A percentile compares a stretch with the other conserved stretches of the same genome.
phyloP scores from a whole-genome alignment of 2,797 vertebrate genomes.

The Intellagama lesueurii region DNA sequence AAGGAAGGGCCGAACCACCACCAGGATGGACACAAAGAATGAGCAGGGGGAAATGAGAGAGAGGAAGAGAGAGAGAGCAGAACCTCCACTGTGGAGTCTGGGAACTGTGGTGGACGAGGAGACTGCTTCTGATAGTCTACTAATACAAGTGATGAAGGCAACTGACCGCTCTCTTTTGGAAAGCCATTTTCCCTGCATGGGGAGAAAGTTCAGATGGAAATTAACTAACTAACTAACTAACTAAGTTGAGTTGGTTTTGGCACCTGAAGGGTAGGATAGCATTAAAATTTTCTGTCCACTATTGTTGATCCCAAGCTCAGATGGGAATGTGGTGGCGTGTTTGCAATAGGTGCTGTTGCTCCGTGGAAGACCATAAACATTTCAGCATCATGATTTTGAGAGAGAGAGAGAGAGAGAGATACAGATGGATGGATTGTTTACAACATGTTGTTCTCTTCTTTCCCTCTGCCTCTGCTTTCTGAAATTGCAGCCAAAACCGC shows the following conservation, averaged over 20 bases:
- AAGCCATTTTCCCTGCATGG: no score
- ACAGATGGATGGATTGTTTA: constrained; percentile 62
- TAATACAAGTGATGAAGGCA: no score
- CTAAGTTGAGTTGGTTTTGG: neutral
- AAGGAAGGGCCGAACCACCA: neutral
- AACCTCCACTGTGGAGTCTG: neutral
- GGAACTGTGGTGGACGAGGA: no score
- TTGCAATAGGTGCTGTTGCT: constrained; percentile 37
- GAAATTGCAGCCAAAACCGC: constrained; percentile 47
- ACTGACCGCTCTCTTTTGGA: no score
- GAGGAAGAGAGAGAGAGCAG: neutral
- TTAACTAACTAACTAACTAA: neutral
- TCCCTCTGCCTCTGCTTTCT: constrained; percentile 33
- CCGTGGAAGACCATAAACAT: constrained; percentile 41
- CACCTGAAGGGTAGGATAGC: neutral
- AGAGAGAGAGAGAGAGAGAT: constrained; percentile 3
- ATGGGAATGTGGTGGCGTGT: neutral
- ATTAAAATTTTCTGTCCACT: neutral
- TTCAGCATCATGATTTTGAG: constrained; percentile 34
- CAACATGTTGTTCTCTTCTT: constrained; percentile 61
- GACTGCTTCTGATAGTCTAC: no score
- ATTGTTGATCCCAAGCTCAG: neutral
- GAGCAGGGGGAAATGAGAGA: neutral
- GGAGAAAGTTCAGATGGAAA: no score
- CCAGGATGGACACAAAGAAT: neutral